Base-by-base conservation (phyloP, 2,888 invertebrate species). In the Caprella mutica region DNA sequence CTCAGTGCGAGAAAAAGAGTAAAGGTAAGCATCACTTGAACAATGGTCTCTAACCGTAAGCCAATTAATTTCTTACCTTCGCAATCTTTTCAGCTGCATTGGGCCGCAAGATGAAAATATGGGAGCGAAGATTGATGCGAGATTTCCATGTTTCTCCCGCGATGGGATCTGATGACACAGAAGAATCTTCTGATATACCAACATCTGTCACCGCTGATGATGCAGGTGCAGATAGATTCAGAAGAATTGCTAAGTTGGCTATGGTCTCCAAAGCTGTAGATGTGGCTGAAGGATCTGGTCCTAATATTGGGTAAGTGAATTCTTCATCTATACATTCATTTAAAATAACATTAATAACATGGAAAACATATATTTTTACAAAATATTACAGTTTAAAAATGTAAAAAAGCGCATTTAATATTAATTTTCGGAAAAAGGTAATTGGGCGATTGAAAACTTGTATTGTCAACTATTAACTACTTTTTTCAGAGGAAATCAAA, bases 61-160 rank as follows among this genome's bases (percentile, higher is more conserved):
- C n/a, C n/a, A n/a, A n/a, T n/a, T n/a, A n/a, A n/a, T n/a, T n/a
- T n/a, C n/a, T n/a, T 33, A 33, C 14, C 14, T 33, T 33, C 14
- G 8, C 33, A 48, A 24, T 26, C 21, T 54, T 23, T 65, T 4
- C 68, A 85, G 85, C 81, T 66, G 78, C 83, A 27, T 77, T 84
- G 33, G 87, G 85, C 0, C 85, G 83, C 61, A 74, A 74, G 69
- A 86, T 85, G 78, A 84, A 84, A 69, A 76, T 86, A 0, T 88
- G 89, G 87, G 89, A 90, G 71, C 78, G 89, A n/a, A 79, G 85
- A 0, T 74, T 90, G 52, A 86, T 90, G 84, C 86, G 85, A 71
- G 87, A 87, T 72, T 89, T 89, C 76, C 86, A 87, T 68, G 85
- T 90, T 52, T 82, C 85, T 0, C 85, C 86, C 0, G 80, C 86